Evolutionary conservation across 2,888 invertebrate genomes (phyloP).

Genomic region (Mesochorus sp.): DNA sequence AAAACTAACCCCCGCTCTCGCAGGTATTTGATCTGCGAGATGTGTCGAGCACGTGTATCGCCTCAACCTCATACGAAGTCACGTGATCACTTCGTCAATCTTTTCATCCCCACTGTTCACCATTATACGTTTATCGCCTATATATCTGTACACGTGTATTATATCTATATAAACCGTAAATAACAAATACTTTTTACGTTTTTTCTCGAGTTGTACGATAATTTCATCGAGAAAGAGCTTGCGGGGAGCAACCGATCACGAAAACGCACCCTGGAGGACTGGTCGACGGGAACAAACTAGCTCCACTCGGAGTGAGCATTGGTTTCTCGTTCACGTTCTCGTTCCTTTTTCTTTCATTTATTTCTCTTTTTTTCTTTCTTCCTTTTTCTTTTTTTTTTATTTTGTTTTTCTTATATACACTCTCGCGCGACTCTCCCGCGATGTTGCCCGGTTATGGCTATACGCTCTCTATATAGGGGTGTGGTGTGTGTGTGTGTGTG

Average conservation of each 20-base stretch:
- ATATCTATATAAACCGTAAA: too few relatives aligned
- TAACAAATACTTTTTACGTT: too few relatives aligned
- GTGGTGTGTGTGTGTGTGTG: constrained; percentile 7
- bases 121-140: too few relatives aligned
- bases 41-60: too few relatives aligned
- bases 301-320: constrained; percentile 70
- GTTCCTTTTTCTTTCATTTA: constrained; percentile 64
- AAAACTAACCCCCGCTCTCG: too few relatives aligned
- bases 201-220: constrained; percentile 1
- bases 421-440: constrained; percentile 64
- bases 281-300: constrained; percentile 80
- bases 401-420: constrained; percentile 19
- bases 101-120: too few relatives aligned
- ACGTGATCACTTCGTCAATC: too few relatives aligned
- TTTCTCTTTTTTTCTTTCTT: constrained; percentile 67
- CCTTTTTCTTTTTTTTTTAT: constrained; percentile 65
- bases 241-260: constrained; percentile 64
- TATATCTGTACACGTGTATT: too few relatives aligned
- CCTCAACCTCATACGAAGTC: too few relatives aligned
- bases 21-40: too few relatives aligned
- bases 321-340: constrained; percentile 67
- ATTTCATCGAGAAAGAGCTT: constrained; percentile 18
- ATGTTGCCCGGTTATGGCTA: constrained; percentile 80
- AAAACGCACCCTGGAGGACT: constrained; percentile 80
- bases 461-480: constrained; percentile 67